phyloP scores from a whole-genome alignment of 2,113 vertebrate genomes.

The Tenebrosternarchus preto region DNA sequence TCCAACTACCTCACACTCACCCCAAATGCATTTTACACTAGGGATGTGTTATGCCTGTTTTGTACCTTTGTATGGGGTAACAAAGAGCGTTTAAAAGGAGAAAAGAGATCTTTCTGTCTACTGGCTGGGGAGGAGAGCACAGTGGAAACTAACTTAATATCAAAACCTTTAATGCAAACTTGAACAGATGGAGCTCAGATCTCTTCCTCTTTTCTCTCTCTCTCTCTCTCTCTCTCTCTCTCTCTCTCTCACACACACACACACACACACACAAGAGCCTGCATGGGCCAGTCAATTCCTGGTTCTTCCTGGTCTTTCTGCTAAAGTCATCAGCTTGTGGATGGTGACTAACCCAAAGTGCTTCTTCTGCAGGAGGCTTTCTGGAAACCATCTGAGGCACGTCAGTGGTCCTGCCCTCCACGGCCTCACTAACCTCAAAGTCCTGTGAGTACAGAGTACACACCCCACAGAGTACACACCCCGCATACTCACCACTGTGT shows the following conservation, averaged over 20 bases:
- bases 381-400: slow-evolving; percentile 89
- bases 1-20: no score
- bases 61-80: no score
- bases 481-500: no score
- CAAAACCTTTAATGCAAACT: slow-evolving; percentile 10
- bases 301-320: slow-evolving; percentile 26
- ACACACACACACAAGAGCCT: not conserved
- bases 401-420: slow-evolving; percentile 85
- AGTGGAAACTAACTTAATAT: slow-evolving; percentile 2
- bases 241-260: slow-evolving; percentile 22
- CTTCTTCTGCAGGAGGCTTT: slow-evolving; percentile 82
- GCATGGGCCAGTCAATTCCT: no score
- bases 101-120: no score
- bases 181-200: not conserved
- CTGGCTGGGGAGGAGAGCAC: no score
- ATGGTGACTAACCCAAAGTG: slow-evolving; percentile 34
- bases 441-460: slow-evolving; percentile 88
- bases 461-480: slow-evolving; percentile 12
- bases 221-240: slow-evolving; percentile 49
- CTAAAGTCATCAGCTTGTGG: slow-evolving; percentile 41
- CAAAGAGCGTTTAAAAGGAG: no score
- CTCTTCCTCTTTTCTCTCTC: not conserved
- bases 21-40: no score
- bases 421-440: slow-evolving; percentile 91
- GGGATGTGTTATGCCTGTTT: no score